A percentile compares a stretch with the other conserved stretches of the same genome.
Conservation (phyloP, 2,888 invertebrate species). For the Oscheius sp. region DNA sequence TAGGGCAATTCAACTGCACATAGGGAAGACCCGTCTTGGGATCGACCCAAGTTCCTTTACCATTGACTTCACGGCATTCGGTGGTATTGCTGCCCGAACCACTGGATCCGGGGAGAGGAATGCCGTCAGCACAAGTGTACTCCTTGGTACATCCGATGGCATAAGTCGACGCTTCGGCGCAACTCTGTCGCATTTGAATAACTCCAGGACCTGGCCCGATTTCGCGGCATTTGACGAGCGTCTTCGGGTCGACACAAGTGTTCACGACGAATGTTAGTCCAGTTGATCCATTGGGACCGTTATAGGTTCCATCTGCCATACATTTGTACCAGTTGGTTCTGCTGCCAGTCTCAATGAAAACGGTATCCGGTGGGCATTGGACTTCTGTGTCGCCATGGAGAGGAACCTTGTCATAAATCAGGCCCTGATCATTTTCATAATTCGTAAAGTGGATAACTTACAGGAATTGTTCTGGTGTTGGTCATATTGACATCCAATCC, state of each 20-base stretch:
- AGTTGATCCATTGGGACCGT: neutral
- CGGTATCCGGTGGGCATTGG: neutral
- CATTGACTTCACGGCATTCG: neutral
- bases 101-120: neutral
- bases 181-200: neutral
- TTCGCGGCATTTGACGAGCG: neutral
- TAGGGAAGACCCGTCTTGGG: neutral
- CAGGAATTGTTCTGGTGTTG: neutral
- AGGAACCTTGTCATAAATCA: neutral
- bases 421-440: neutral
- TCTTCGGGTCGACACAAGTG: too few species aligned
- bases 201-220: neutral
- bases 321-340: neutral
- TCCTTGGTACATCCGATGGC: neutral
- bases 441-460: neutral
- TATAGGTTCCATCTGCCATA: neutral
- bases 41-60: conserved; percentile 5
- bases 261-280: neutral
- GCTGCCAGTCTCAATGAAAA: conserved; percentile 4
- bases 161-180: neutral
- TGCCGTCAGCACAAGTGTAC: neutral
- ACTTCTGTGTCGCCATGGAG: neutral
- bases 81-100: neutral
- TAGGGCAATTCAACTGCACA: neutral
- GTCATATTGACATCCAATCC: neutral